These are phyloP conservation scores for Rhizomys pruinosus DNA, from an alignment of 2,113 vertebrate genomes.

Conservation along the genomic window DNA sequence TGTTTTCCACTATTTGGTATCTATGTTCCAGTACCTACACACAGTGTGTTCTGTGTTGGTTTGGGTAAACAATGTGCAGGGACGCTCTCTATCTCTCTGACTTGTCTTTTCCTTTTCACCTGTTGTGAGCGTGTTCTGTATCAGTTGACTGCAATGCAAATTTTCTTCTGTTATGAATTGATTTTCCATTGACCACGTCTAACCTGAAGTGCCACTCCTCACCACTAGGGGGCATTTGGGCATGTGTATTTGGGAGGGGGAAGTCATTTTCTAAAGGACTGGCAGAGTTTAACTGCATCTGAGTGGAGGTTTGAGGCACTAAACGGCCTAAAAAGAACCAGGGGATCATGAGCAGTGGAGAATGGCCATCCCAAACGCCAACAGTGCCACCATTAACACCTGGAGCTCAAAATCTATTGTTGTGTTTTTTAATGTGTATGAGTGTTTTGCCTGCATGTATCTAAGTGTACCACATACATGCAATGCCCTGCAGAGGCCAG, in stretches of 20 bases:
- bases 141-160: background rate
- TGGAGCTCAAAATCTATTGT: background rate
- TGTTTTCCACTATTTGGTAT: background rate
- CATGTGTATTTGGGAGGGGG: background rate
- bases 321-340: background rate
- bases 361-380: background rate
- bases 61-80: background rate
- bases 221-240: slow-evolving; percentile 31
- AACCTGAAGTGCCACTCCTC: background rate
- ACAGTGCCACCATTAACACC: background rate
- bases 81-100: too few species aligned
- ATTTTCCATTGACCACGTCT: background rate
- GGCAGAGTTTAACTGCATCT: too few species aligned
- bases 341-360: background rate
- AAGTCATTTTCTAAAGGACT: background rate
- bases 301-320: background rate
- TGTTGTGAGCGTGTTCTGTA: background rate
- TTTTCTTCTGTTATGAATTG: background rate
- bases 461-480: too few species aligned
- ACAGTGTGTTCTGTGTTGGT: background rate
- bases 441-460: too few species aligned
- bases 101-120: background rate
- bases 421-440: too few species aligned
- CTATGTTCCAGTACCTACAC: background rate
- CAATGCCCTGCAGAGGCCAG: too few species aligned